These are phyloP conservation scores for Hyles euphorbiae DNA, from an alignment of 1,140 invertebrate genomes.

Conservation along the genomic window DNA sequence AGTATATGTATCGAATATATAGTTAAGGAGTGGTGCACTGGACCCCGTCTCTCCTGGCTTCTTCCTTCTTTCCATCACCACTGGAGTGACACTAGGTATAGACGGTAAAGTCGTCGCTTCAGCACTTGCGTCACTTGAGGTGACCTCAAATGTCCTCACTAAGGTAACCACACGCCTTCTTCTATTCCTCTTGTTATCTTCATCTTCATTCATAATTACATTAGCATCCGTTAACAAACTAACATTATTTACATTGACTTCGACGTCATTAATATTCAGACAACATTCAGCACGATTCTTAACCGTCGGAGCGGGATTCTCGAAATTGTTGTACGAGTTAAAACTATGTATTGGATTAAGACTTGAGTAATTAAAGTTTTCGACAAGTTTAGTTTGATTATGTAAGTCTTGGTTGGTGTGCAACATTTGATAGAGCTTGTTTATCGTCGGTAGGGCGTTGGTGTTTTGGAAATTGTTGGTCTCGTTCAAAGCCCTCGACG, in stretches of 20 bases:
- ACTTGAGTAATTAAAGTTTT: conserved; percentile 33
- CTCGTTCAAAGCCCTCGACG: conserved; percentile 37
- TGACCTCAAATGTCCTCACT: conserved; percentile 30
- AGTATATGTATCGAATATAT: conserved; percentile 68
- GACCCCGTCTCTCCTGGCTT: conserved; percentile 60
- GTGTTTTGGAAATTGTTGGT: conserved; percentile 26
- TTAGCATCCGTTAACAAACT: conserved; percentile 33
- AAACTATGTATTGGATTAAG: conserved; percentile 40
- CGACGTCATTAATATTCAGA: conserved; percentile 21
- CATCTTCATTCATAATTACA: conserved; percentile 25
- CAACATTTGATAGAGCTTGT: conserved; percentile 63
- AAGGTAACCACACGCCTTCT: conserved; percentile 48
- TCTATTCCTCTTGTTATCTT: conserved; percentile 39
- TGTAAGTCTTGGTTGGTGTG: conserved; percentile 37
- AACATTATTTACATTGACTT: conserved; percentile 14
- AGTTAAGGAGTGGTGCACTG: conserved; percentile 63
- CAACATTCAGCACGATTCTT: conserved; percentile 37
- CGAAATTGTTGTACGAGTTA: conserved; percentile 32
- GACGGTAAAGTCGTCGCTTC: conserved; percentile 26
- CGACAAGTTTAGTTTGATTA: conserved; percentile 33
- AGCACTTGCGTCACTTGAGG: conserved; percentile 20
- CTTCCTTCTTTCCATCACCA: conserved; percentile 40
- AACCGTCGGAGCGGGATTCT: conserved; percentile 24
- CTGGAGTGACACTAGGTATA: conserved; percentile 25
- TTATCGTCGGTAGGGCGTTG: conserved; percentile 46